Percentiles rank a stretch among this genome's conserved stretches.
phyloP scores from a whole-genome alignment of 2,888 invertebrate species.

The Platypus cylindrus region DNA sequence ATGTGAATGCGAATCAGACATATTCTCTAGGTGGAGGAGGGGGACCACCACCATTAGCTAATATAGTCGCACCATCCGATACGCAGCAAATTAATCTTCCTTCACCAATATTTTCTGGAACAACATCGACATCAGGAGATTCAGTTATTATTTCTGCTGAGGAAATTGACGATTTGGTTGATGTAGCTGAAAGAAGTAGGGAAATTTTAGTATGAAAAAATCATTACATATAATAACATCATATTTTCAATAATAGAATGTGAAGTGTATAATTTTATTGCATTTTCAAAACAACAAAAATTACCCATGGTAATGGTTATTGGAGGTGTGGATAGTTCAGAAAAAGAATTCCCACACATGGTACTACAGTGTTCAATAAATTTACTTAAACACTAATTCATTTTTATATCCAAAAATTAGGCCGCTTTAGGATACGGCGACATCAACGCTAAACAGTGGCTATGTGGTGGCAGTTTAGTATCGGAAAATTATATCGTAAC shows the following conservation, averaged over 20 bases:
- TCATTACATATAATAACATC: background rate
- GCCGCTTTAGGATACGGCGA: conserved; percentile 28
- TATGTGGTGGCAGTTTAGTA: conserved; percentile 56
- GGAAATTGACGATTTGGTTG: conserved; percentile 4
- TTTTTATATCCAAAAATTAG: conserved; percentile 13
- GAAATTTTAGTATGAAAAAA: no score
- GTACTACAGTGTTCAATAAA: conserved; percentile 15
- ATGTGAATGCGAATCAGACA: no score
- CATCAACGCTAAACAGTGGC: conserved; percentile 33
- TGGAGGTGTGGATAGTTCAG: conserved; percentile 21
- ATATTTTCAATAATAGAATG: conserved; percentile 8
- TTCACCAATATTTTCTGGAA: no score
- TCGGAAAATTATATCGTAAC: conserved; percentile 50
- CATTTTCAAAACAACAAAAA: background rate
- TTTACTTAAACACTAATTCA: background rate
- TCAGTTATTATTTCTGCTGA: conserved; percentile 10
- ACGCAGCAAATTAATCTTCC: conserved; percentile 1
- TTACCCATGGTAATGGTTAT: conserved; percentile 17
- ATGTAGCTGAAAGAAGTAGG: conserved; percentile 9
- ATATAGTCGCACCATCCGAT: conserved; percentile 9
- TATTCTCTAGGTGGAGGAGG: background rate
- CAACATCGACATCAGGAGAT: conserved; percentile 1
- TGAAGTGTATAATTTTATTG: conserved; percentile 7
- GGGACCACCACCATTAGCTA: conserved; percentile 7
- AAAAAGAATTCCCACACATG: conserved; percentile 33